A percentile compares a stretch with the other conserved stretches of the same genome.
Conservation (phyloP, 2,888 invertebrate species). For the Scaptomyza parva region DNA sequence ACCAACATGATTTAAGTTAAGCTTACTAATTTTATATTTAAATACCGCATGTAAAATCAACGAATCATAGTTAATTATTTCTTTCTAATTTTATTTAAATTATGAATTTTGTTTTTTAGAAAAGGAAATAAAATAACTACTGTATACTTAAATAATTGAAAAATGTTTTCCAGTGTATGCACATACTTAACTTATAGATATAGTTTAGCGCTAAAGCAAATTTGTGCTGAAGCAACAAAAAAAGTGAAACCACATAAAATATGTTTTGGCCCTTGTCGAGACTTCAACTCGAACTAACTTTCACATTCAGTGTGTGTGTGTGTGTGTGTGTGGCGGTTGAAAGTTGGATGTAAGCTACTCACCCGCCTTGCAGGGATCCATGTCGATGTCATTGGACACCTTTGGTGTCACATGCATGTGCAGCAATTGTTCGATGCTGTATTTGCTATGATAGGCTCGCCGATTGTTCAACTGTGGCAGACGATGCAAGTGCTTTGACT, state of each 20-base stretch:
- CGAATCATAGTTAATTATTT: no score
- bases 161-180: neutral
- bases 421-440: conserved; percentile 89
- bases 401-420: conserved; percentile 87
- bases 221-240: conserved; percentile 32
- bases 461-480: conserved; percentile 29
- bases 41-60: no score
- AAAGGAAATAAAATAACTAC: neutral
- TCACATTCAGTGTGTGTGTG: neutral
- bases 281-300: neutral
- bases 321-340: neutral
- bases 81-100: no score
- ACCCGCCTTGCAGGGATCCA: conserved; percentile 96
- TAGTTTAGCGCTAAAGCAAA: conserved; percentile 33
- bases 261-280: conserved; percentile 7
- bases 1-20: no score
- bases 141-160: neutral
- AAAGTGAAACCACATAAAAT: conserved; percentile 23
- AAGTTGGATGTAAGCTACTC: conserved; percentile 82
- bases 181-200: neutral
- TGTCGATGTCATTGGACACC: conserved; percentile 90
- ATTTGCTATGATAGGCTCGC: conserved; percentile 84
- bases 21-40: no score
- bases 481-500: conserved; percentile 42
- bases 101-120: no score